These are phyloP conservation scores for Dermatemys mawii DNA, from an alignment of 2,113 vertebrate genomes.

Conservation along the genomic window DNA sequence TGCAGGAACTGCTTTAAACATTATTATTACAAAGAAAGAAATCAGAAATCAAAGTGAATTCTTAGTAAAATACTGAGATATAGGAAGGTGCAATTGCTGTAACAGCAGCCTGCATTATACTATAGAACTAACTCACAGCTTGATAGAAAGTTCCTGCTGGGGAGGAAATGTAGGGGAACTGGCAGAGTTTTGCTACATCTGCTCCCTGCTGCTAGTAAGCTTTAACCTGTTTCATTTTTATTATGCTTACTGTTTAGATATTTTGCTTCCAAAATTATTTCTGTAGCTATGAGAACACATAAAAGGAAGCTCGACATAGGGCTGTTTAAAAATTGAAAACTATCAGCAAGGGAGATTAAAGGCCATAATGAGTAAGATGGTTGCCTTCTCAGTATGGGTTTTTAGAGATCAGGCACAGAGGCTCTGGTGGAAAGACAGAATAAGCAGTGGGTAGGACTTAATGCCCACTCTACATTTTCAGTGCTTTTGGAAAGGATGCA, in stretches of 20 bases:
- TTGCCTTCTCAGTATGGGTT: slow-evolving; percentile 64
- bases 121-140: slow-evolving; percentile 81
- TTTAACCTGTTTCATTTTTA: slow-evolving; percentile 94
- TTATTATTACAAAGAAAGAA: slow-evolving; percentile 75
- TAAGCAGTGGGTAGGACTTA: slow-evolving; percentile 17
- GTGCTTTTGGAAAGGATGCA: not conserved
- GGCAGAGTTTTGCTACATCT: slow-evolving; percentile 90
- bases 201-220: slow-evolving; percentile 91
- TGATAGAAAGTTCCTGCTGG: slow-evolving; percentile 89
- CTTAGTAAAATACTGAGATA: slow-evolving; percentile 68
- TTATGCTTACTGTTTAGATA: slow-evolving; percentile 92
- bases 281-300: slow-evolving; percentile 74
- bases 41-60: slow-evolving; percentile 82
- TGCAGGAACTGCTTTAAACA: slow-evolving; percentile 72
- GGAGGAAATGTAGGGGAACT: slow-evolving; percentile 96
- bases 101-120: slow-evolving; percentile 82
- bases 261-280: slow-evolving; percentile 87
- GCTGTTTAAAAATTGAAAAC: slow-evolving; percentile 81
- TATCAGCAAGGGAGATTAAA: slow-evolving; percentile 76
- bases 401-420: slow-evolving; percentile 56
- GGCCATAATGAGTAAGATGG: slow-evolving; percentile 65
- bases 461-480: not conserved
- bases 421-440: slow-evolving; percentile 23
- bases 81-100: slow-evolving; percentile 77
- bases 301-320: slow-evolving; percentile 71